Percentiles rank a stretch among this genome's conserved stretches.
phyloP scores from a whole-genome alignment of 2,113 vertebrate species.

The Psittacara wagleri region DNA sequence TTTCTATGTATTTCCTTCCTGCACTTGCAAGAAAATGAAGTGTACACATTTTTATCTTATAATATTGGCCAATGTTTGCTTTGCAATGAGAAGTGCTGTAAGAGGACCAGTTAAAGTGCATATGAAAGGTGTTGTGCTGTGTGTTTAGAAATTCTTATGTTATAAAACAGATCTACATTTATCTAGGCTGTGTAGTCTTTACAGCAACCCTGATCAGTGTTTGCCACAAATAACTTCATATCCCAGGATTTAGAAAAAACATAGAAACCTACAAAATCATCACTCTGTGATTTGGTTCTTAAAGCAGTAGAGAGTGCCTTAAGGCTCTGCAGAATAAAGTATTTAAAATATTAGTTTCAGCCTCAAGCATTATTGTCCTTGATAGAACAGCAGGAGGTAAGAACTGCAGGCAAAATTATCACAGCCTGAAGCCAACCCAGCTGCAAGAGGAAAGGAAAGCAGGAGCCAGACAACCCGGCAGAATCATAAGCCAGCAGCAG shows the following conservation, averaged over 20 bases:
- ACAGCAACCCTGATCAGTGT: background rate
- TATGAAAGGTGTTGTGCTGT: background rate
- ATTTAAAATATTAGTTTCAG: constrained; percentile 36
- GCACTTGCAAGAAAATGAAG: background rate
- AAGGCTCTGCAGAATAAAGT: constrained; percentile 3
- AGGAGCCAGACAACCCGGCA: background rate
- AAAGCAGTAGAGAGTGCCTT: constrained; percentile 6
- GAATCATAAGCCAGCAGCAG: constrained; percentile 9
- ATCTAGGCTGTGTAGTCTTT: background rate
- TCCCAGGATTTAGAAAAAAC: background rate
- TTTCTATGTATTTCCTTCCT: background rate
- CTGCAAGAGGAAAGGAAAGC: constrained; percentile 37
- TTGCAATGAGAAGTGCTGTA: background rate
- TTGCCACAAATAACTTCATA: background rate
- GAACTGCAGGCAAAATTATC: constrained; percentile 38
- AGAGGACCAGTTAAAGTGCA: background rate
- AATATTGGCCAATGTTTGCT: background rate
- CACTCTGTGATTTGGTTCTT: background rate
- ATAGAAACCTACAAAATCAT: background rate
- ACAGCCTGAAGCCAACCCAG: constrained; percentile 49
- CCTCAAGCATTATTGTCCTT: constrained; percentile 42
- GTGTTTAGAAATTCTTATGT: background rate
- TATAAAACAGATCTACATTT: background rate
- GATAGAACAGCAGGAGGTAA: constrained; percentile 38
- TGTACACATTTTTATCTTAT: background rate